Percentiles rank a stretch among this genome's conserved stretches.
These are phyloP conservation scores for Mellilla xanthometata DNA, from an alignment of 2,888 invertebrate genomes.

Conservation along the genomic window DNA sequence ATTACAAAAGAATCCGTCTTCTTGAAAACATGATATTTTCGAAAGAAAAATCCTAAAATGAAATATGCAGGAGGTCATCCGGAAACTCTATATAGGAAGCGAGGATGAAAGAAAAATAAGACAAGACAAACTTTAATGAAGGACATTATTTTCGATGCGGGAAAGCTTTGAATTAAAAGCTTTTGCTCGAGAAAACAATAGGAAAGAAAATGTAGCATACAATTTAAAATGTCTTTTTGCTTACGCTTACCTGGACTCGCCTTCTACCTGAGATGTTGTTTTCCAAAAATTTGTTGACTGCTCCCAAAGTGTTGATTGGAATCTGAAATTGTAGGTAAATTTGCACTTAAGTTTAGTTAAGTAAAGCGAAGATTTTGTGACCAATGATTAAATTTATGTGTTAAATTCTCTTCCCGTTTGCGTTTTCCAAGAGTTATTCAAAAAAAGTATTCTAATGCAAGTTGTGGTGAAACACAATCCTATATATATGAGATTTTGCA, in stretches of 20 bases:
- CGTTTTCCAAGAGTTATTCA: too few species aligned
- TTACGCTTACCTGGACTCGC: slow-evolving; percentile 54
- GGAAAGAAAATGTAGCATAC: too few species aligned
- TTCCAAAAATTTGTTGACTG: slow-evolving; percentile 84
- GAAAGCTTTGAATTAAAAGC: slow-evolving; percentile 24
- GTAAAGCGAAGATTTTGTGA: too few species aligned
- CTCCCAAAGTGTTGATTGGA: slow-evolving; percentile 85
- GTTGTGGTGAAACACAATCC: too few species aligned
- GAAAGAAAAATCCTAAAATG: slow-evolving; percentile 4
- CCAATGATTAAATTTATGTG: too few species aligned
- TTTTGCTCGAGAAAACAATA: slow-evolving; percentile 22
- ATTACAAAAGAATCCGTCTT: not conserved
- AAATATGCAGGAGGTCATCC: slow-evolving; percentile 17
- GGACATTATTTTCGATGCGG: slow-evolving; percentile 16
- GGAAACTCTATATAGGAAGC: slow-evolving; percentile 13
- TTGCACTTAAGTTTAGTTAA: too few species aligned
- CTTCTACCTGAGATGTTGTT: slow-evolving; percentile 70
- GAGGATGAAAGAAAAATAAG: slow-evolving; percentile 15
- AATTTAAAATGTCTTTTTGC: too few species aligned
- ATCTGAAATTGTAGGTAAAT: slow-evolving; percentile 79
- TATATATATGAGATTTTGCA: too few species aligned
- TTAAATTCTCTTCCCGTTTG: too few species aligned
- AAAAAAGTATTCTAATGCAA: too few species aligned
- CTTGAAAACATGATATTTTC: slow-evolving; percentile 3
- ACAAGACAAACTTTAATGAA: slow-evolving; percentile 19